Evolutionary conservation across 1,140 invertebrate genomes (phyloP).

Genomic region (Heliothis virescens): DNA sequence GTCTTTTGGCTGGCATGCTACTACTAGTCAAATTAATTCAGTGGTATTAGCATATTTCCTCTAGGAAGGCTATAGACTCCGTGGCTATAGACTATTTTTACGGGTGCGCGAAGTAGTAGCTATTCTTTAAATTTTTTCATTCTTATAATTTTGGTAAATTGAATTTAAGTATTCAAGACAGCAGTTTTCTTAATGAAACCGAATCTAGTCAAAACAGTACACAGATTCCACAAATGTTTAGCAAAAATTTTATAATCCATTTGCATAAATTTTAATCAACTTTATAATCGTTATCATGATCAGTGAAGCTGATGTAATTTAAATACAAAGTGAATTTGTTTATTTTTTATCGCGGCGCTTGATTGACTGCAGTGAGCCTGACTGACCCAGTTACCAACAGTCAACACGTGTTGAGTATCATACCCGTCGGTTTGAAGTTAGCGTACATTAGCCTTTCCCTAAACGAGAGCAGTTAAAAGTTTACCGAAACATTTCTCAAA

Average conservation of each 20-base stretch:
- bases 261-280: neutral
- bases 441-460: slow-evolving; percentile 25
- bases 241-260: neutral
- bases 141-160: too few relatives aligned
- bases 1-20: too few relatives aligned
- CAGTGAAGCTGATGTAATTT: slow-evolving; percentile 27
- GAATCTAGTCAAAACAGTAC: too few relatives aligned
- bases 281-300: neutral
- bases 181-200: too few relatives aligned
- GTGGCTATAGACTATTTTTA: too few relatives aligned
- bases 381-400: slow-evolving; percentile 65
- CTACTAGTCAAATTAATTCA: too few relatives aligned
- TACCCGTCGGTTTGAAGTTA: slow-evolving; percentile 43
- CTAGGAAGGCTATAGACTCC: too few relatives aligned
- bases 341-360: slow-evolving; percentile 68
- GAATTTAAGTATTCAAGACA: too few relatives aligned
- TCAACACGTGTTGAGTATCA: slow-evolving; percentile 62
- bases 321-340: slow-evolving; percentile 50
- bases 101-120: too few relatives aligned
- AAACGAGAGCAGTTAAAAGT: slow-evolving; percentile 30
- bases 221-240: too few relatives aligned
- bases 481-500: slow-evolving; percentile 26
- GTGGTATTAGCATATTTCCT: too few relatives aligned
- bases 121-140: too few relatives aligned
- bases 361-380: slow-evolving; percentile 73